Evolutionary conservation across 2,888 invertebrate species (phyloP), one percentile per base, ranked within the genome.

Genomic region (Mesoligia furuncula): DNA sequence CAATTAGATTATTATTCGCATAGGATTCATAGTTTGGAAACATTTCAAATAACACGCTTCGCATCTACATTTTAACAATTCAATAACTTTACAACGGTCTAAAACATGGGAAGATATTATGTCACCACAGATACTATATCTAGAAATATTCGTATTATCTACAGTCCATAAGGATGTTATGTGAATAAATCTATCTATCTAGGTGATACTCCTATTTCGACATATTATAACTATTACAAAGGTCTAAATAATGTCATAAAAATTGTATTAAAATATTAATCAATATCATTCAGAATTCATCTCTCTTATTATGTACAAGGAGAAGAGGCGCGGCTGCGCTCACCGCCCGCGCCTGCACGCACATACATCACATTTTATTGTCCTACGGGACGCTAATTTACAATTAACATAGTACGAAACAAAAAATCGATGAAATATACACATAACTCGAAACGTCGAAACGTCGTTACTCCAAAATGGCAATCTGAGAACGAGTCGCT

Each of bases 221-320:
- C 88, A 90, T 93, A 92, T 91, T 92, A 91, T 85, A 91, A 88
- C 87, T 92, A 92, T 93, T 92, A 91, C 88, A 92, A 93, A 94
- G 88, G 90, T 90, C 93, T 94, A 93, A 36, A 93, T 91, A 87
- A 84, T 87, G 92, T 93, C 92, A 93, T 95, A 95, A 93, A 93
- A 93, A 90, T 88, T 92, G 90, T 95, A 96, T 93, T 95, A 95
- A 95, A 95, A 95, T 95, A 95, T 83, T 78, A 85, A 83, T 94
- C 92, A 95, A 93, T 95, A 95, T 94, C 94, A 94, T 95, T 95
- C 95, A 95, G 93, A 94, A 92, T 92, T 94, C 93, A 93, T 91
- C 93, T 95, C 94, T 95, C 95, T 93, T 88, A 89, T 87, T 84
- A 90, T 88, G 85, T 85, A 85, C 84, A 85, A 80, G 84, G 77